phyloP scores from a whole-genome alignment of 2,797 vertebrate species.

The Danio aesculapii region DNA sequence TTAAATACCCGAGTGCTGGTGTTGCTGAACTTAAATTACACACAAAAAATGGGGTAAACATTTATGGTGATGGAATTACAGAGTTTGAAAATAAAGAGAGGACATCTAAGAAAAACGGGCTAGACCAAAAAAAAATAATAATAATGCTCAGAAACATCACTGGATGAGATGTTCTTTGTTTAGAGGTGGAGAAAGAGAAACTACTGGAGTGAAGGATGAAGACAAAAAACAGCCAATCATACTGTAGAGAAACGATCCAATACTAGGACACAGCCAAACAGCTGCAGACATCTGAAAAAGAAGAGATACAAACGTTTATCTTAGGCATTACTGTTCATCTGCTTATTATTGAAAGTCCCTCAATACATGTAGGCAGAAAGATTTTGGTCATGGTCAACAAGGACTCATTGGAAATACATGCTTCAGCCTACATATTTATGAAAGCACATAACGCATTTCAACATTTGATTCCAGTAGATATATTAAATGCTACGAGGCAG shows the following conservation, averaged over 20 bases:
- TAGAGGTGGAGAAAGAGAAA: slow-evolving; percentile 39
- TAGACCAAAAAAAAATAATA: background rate
- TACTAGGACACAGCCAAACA: slow-evolving; percentile 44
- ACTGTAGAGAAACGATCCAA: slow-evolving; percentile 23
- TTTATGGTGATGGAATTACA: background rate
- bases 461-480: too few species aligned
- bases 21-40: background rate
- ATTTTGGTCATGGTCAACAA: too few species aligned
- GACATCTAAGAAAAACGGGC: background rate
- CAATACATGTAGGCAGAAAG: too few species aligned
- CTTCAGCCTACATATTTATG: too few species aligned
- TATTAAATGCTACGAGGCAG: too few species aligned
- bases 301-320: background rate
- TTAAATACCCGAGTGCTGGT: background rate
- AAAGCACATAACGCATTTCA: too few species aligned
- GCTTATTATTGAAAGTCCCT: too few species aligned
- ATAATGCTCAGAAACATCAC: slow-evolving; percentile 21
- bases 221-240: slow-evolving; percentile 3
- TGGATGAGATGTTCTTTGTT: background rate
- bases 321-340: too few species aligned
- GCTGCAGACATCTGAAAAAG: slow-evolving; percentile 46
- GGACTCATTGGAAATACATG: too few species aligned
- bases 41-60: slow-evolving; percentile 2
- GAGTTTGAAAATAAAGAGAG: slow-evolving; percentile 2
- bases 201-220: slow-evolving; percentile 37